phyloP scores from a whole-genome alignment of 1,140 invertebrate species.

The Drosophila lacteicornis region DNA sequence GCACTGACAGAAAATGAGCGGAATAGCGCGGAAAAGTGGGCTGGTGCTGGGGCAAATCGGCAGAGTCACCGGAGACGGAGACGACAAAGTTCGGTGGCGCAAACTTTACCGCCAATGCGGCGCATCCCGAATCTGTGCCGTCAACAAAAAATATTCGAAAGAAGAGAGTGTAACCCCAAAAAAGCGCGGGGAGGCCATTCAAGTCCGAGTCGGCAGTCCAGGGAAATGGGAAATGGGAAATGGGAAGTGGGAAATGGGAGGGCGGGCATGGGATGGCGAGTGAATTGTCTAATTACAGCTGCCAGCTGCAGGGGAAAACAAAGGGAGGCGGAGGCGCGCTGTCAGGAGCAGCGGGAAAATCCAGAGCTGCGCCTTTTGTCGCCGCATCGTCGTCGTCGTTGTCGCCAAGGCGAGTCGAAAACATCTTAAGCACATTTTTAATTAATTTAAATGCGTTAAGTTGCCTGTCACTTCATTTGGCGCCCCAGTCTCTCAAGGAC shows the following conservation, averaged over 20 bases:
- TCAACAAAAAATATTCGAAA: slow-evolving; percentile 65
- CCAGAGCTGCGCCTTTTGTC: slow-evolving; percentile 61
- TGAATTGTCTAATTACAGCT: slow-evolving; percentile 83
- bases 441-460: slow-evolving; percentile 83
- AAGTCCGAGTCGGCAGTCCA: slow-evolving; percentile 13
- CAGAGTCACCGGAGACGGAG: slow-evolving; percentile 31
- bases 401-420: slow-evolving; percentile 68
- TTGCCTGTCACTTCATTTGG: slow-evolving; percentile 83
- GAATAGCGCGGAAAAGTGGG: neutral
- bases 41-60: neutral
- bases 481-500: slow-evolving; percentile 57
- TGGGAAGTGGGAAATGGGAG: neutral
- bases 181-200: slow-evolving; percentile 30
- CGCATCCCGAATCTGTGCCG: slow-evolving; percentile 73
- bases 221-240: slow-evolving; percentile 14
- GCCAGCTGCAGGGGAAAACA: slow-evolving; percentile 67
- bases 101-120: slow-evolving; percentile 81
- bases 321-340: slow-evolving; percentile 22
- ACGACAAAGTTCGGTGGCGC: slow-evolving; percentile 70
- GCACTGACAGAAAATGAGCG: neutral
- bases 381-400: slow-evolving; percentile 51
- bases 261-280: slow-evolving; percentile 38
- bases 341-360: slow-evolving; percentile 52
- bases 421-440: slow-evolving; percentile 83
- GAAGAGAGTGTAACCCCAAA: slow-evolving; percentile 49